Evolutionary conservation across 1,140 invertebrate genomes (phyloP).

Genomic region (Melipona quadrifasciata): DNA sequence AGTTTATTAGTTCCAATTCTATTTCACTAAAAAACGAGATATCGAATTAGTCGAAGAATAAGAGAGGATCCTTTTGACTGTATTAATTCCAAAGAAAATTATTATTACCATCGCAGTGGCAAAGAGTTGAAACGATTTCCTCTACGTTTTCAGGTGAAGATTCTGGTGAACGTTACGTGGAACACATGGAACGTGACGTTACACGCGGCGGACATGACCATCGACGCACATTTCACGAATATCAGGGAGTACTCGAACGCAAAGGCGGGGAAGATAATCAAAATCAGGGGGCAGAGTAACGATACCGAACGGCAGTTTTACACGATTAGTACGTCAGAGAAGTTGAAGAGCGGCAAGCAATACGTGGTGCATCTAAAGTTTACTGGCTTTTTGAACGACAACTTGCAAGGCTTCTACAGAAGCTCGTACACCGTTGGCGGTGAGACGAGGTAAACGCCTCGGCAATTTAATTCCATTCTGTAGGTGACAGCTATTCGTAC

Average conservation of each 20-base stretch:
- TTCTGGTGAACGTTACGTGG: conserved; percentile 85
- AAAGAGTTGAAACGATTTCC: background rate
- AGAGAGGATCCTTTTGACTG: background rate
- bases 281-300: conserved; percentile 79
- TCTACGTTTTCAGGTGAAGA: conserved; percentile 75
- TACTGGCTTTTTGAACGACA: conserved; percentile 87
- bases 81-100: background rate
- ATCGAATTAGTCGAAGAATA: too few species aligned
- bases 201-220: conserved; percentile 87
- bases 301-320: conserved; percentile 89
- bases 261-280: conserved; percentile 67
- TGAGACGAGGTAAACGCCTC: conserved; percentile 84
- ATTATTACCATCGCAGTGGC: too few species aligned
- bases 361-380: conserved; percentile 89
- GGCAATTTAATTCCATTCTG: conserved; percentile 13
- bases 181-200: conserved; percentile 88
- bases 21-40: too few species aligned
- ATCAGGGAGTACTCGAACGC: conserved; percentile 73
- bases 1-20: too few species aligned
- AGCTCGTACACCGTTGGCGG: conserved; percentile 89
- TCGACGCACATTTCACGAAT: conserved; percentile 82
- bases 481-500: conserved; percentile 2
- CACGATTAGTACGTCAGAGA: conserved; percentile 84
- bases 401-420: conserved; percentile 93
- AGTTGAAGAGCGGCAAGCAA: conserved; percentile 82